Evolutionary conservation across 2,113 vertebrate genomes (phyloP).

Genomic region (Naja naja): DNA sequence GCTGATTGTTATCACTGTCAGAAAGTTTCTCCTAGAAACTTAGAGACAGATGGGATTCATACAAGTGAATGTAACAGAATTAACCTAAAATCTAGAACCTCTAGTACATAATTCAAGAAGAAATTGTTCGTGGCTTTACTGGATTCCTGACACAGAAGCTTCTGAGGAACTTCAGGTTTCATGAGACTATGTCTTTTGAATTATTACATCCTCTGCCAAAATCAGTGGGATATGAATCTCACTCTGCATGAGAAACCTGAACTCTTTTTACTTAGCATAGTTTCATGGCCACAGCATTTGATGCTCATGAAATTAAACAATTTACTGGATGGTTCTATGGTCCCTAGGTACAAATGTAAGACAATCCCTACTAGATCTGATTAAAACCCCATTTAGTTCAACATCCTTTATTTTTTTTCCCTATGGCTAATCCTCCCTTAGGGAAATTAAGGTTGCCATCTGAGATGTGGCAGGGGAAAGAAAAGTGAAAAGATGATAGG

Average conservation of each 20-base stretch:
- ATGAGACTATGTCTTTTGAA: not conserved
- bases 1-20: no score
- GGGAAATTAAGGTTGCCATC: not conserved
- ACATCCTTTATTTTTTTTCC: no score
- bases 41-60: not conserved
- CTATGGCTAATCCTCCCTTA: not conserved
- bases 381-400: not conserved
- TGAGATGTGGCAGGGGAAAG: not conserved
- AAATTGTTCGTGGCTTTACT: rapidly evolving
- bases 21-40: no score
- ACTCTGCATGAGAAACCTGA: not conserved
- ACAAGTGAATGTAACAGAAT: not conserved
- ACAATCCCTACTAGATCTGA: not conserved
- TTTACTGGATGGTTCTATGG: not conserved
- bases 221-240: not conserved
- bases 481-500: not conserved
- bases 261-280: slow-evolving; percentile 1
- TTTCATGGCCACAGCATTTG: not conserved
- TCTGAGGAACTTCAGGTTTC: not conserved
- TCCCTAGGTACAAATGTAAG: not conserved
- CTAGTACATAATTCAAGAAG: rapidly evolving
- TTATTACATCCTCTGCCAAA: not conserved
- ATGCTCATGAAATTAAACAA: not conserved
- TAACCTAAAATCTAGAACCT: not conserved
- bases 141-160: not conserved